Evolutionary conservation across 2,797 vertebrate genomes (phyloP).

Genomic region (Cheirogaleus major): DNA sequence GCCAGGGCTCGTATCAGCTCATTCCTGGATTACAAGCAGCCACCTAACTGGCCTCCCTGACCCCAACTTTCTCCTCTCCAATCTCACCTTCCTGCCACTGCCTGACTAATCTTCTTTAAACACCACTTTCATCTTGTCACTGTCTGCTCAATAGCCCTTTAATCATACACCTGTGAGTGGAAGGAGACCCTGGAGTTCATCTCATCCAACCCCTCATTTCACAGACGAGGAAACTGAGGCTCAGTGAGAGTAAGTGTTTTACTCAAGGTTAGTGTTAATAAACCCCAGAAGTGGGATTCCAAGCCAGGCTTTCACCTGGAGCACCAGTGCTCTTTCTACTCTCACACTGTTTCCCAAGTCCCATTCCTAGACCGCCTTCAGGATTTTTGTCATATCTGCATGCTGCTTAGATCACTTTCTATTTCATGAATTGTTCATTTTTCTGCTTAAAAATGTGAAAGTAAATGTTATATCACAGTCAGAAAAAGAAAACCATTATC

Average conservation of each 20-base stretch:
- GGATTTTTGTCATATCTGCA: not conserved
- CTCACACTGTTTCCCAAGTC: not conserved
- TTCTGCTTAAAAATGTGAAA: not conserved
- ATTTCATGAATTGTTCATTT: not conserved
- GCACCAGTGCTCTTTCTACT: not conserved
- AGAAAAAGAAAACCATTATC: not conserved
- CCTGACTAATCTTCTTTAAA: constrained; percentile 67
- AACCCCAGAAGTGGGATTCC: not conserved
- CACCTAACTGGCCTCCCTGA: not conserved
- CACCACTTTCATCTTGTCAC: constrained; percentile 59
- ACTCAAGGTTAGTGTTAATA: constrained; percentile 16
- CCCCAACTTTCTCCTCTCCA: constrained; percentile 40
- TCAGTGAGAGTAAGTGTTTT: not conserved
- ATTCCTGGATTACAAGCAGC: not conserved
- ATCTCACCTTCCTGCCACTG: constrained; percentile 19
- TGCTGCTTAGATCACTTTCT: not conserved
- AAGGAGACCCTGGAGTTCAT: constrained; percentile 39
- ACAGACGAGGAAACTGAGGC: constrained; percentile 64
- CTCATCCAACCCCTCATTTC: constrained; percentile 5
- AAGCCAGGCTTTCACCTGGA: not conserved
- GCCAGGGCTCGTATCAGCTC: not conserved
- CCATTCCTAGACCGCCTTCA: not conserved
- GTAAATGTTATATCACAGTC: not conserved
- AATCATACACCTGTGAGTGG: constrained; percentile 26
- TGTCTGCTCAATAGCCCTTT: constrained; percentile 36